These are phyloP conservation scores for Tragulus kanchil DNA, from an alignment of 2,113 vertebrate species.

Conservation along the genomic window DNA sequence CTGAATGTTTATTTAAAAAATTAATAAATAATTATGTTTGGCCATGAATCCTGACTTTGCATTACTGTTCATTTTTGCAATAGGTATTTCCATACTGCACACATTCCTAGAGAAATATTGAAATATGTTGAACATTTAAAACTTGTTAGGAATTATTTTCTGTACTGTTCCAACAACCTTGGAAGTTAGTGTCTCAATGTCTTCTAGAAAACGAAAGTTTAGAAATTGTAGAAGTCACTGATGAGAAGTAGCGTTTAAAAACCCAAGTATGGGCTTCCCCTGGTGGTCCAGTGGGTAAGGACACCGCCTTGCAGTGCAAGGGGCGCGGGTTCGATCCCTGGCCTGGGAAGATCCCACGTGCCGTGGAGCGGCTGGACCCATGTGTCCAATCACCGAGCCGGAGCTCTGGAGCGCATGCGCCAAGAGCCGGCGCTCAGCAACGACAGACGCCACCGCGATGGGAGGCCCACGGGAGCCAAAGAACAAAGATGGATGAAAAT, in stretches of 20 bases:
- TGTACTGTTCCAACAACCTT: conserved; percentile 28
- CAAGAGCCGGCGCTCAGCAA: no score
- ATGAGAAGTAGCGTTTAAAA: conserved; percentile 17
- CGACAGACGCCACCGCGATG: no score
- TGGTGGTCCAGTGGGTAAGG: no score
- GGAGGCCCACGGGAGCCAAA: no score
- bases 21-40: conserved; percentile 93
- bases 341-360: no score
- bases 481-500: no score
- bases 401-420: no score
- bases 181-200: neutral
- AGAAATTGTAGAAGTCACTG: conserved; percentile 1
- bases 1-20: conserved; percentile 92
- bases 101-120: conserved; percentile 20
- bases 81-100: neutral
- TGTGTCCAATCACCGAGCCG: no score
- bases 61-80: conserved; percentile 56
- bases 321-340: no score
- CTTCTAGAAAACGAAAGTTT: conserved; percentile 46
- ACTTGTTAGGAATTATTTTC: conserved; percentile 46
- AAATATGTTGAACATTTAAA: conserved; percentile 28
- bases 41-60: conserved; percentile 77
- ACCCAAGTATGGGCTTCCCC: neutral
- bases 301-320: no score
- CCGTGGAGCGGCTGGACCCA: no score